Conservation (phyloP, 2,888 invertebrate species). For the Idaea aversata region DNA sequence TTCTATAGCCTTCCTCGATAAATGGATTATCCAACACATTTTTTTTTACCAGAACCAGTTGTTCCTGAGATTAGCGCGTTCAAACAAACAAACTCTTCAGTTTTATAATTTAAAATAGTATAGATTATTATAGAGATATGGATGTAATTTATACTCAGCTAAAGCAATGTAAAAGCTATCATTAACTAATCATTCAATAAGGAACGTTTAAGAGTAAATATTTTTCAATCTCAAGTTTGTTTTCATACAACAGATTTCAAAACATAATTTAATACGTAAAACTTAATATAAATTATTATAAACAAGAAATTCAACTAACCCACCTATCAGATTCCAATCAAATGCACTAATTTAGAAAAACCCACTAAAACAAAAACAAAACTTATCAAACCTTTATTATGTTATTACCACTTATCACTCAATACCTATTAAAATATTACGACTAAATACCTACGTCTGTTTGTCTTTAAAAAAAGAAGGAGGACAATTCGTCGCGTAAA, state of each 20-base stretch:
- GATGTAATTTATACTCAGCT: too few relatives aligned
- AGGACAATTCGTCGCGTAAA: too few relatives aligned
- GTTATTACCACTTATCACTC: neutral
- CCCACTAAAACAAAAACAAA: neutral
- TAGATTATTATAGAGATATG: too few relatives aligned
- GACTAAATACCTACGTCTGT: too few relatives aligned
- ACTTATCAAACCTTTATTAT: neutral
- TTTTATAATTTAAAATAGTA: too few relatives aligned
- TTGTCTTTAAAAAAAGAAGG: too few relatives aligned
- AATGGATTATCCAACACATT: too few relatives aligned
- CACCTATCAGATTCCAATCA: neutral
- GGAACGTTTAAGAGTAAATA: neutral
- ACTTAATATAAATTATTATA: neutral
- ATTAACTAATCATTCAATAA: neutral
- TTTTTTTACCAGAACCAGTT: too few relatives aligned
- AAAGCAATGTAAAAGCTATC: neutral
- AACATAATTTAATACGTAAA: neutral
- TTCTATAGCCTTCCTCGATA: too few relatives aligned
- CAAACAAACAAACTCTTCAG: too few relatives aligned
- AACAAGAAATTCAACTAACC: neutral
- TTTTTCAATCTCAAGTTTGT: neutral
- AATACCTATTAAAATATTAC: neutral
- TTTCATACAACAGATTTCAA: neutral
- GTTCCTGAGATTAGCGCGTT: too few relatives aligned
- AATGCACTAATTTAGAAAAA: neutral